Evolutionary conservation across 1,140 invertebrate genomes (phyloP).

Genomic region (Drosophila asahinai): DNA sequence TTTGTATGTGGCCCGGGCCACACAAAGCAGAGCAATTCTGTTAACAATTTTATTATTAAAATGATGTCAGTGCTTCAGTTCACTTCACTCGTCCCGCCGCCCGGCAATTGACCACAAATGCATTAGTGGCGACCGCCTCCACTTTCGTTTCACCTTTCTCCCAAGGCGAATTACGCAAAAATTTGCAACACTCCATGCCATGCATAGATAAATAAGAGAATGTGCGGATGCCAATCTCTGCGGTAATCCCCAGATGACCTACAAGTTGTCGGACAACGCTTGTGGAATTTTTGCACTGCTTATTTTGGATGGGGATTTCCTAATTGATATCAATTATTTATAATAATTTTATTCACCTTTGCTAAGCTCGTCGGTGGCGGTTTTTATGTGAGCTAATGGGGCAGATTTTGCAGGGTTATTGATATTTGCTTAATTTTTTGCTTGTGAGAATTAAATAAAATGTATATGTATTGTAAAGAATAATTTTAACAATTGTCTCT

Average conservation of each 20-base stretch:
- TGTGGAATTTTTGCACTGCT: conserved; percentile 1
- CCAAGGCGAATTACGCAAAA: conserved; percentile 47
- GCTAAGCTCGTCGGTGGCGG: background rate
- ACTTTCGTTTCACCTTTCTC: conserved; percentile 10
- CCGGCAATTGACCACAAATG: conserved; percentile 70
- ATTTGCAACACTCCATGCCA: conserved; percentile 35
- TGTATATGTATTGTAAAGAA: no score
- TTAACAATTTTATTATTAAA: conserved; percentile 84
- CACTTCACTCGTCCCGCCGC: conserved; percentile 29
- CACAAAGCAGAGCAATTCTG: conserved; percentile 77
- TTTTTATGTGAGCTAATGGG: no score
- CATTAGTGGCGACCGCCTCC: conserved; percentile 56
- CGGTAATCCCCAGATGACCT: conserved; percentile 41
- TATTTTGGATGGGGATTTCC: background rate
- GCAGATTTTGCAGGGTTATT: background rate
- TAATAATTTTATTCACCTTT: background rate
- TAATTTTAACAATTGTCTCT: no score
- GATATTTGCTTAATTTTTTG: background rate
- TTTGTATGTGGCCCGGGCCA: conserved; percentile 50
- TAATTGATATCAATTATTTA: conserved; percentile 39
- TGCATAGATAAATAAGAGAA: conserved; percentile 41
- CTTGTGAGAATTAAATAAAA: no score
- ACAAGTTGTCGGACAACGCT: conserved; percentile 43
- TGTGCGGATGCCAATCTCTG: conserved; percentile 34
- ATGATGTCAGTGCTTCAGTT: conserved; percentile 53